Percentiles rank a stretch among this genome's conserved stretches.
Conservation (phyloP, 2,113 vertebrate species). For the Scolopax mira region DNA sequence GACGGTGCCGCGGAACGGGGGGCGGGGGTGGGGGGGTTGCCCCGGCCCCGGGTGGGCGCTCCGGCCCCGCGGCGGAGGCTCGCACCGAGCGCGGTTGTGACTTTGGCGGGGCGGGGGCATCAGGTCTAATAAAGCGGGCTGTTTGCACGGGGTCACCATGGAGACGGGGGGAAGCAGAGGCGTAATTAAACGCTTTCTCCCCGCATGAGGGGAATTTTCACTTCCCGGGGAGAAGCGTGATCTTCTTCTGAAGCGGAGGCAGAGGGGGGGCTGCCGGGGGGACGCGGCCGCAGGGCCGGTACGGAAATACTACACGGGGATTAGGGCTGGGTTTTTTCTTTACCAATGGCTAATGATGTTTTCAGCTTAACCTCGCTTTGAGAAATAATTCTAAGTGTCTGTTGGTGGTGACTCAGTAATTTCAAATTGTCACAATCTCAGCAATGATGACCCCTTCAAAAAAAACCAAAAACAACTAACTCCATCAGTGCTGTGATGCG, state of each 20-base stretch:
- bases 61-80: background rate
- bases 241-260: slow-evolving; percentile 37
- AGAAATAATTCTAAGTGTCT: background rate
- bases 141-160: slow-evolving; percentile 70
- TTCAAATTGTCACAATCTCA: background rate
- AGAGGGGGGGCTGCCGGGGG: slow-evolving; percentile 7
- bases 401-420: background rate
- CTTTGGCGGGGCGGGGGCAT: background rate
- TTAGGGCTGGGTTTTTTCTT: background rate
- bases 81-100: background rate
- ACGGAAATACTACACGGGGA: background rate
- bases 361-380: background rate
- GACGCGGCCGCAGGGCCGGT: background rate
- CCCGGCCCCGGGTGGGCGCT: background rate
- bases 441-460: background rate
- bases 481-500: background rate
- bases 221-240: slow-evolving; percentile 53
- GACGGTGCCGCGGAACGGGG: background rate
- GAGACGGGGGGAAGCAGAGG: slow-evolving; percentile 74
- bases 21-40: background rate
- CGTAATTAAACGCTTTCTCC: slow-evolving; percentile 71
- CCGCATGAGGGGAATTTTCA: slow-evolving; percentile 70
- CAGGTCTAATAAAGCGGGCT: slow-evolving; percentile 53
- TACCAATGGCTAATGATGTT: background rate
- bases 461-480: background rate